A percentile compares a stretch with the other conserved stretches of the same genome.
phyloP scores from a whole-genome alignment of 2,797 vertebrate genomes.

The Tympanoctomys barrerae region DNA sequence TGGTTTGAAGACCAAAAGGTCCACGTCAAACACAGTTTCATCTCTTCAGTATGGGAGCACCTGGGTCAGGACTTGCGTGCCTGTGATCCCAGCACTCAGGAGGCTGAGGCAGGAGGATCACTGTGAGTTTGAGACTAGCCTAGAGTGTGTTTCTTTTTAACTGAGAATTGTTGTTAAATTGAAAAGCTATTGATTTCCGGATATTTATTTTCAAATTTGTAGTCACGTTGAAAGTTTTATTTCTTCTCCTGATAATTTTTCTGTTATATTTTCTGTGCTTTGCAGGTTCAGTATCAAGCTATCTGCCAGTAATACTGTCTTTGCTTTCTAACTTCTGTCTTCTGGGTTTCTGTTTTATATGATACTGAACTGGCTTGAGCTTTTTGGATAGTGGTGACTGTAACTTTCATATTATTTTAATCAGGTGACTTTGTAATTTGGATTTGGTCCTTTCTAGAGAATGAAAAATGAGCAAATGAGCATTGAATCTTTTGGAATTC shows the following conservation, averaged over 20 bases:
- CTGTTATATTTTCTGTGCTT: constrained; percentile 10
- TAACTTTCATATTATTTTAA: constrained; percentile 4
- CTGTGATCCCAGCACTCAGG: neutral
- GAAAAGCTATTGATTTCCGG: constrained; percentile 46
- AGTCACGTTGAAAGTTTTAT: constrained; percentile 20
- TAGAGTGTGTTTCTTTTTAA: neutral
- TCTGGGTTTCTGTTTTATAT: constrained; percentile 45
- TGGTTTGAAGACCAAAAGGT: constrained; percentile 16
- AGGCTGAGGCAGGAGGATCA: neutral
- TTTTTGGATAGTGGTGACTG: neutral
- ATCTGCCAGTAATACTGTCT: neutral
- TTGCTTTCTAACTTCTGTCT: neutral
- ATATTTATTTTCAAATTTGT: constrained; percentile 60
- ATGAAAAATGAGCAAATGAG: neutral
- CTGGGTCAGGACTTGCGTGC: neutral
- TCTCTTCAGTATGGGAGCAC: neutral
- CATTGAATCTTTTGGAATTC: neutral
- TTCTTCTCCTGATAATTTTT: constrained; percentile 29
- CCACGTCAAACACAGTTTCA: neutral
- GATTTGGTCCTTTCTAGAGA: neutral
- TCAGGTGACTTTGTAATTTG: constrained; percentile 26
- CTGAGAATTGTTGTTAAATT: constrained; percentile 18
- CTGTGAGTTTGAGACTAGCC: neutral
- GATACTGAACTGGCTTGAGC: constrained; percentile 19
- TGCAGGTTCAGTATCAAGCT: neutral